phyloP scores from a whole-genome alignment of 2,888 invertebrate genomes.

The Cataglyphis cursor region DNA sequence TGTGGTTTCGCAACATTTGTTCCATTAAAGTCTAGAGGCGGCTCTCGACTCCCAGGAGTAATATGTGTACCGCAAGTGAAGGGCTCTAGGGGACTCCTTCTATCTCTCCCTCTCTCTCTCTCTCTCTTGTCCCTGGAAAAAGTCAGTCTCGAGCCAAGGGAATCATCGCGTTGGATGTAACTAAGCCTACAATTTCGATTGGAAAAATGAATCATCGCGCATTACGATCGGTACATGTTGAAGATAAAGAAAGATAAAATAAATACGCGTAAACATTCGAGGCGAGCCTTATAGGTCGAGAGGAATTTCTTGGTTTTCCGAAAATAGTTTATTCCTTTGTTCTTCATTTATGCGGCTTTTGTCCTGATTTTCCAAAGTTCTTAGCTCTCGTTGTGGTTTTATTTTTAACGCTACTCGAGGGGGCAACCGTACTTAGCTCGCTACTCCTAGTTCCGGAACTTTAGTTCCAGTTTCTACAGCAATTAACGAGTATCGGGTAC shows the following conservation, averaged over 20 bases:
- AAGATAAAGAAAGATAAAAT: constrained; percentile 10
- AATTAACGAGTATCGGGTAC: constrained; percentile 30
- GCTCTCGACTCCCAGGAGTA: constrained; percentile 73
- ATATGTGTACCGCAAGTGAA: constrained; percentile 65
- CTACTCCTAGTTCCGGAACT: background rate
- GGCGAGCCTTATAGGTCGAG: background rate
- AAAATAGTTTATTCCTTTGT: background rate
- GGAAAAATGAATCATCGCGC: constrained; percentile 66
- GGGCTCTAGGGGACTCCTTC: constrained; percentile 69
- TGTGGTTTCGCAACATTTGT: constrained; percentile 80
- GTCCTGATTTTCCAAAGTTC: background rate
- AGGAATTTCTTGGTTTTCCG: background rate
- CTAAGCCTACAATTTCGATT: constrained; percentile 42
- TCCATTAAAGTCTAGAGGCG: constrained; percentile 81
- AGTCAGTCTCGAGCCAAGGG: constrained; percentile 72
- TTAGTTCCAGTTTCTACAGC: background rate
- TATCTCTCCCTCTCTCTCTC: constrained; percentile 13
- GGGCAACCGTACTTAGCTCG: background rate
- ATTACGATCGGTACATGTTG: background rate
- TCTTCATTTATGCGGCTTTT: constrained; percentile 11
- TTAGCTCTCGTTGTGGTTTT: background rate
- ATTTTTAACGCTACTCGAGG: constrained; percentile 27
- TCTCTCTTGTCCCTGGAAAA: constrained; percentile 73
- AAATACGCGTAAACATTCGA: constrained; percentile 21
- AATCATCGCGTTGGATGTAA: constrained; percentile 52